These are phyloP conservation scores for Hemicentrotus pulcherrimus DNA, from an alignment of 35 echinoderm and acorn worm species.

Conservation along the genomic window DNA sequence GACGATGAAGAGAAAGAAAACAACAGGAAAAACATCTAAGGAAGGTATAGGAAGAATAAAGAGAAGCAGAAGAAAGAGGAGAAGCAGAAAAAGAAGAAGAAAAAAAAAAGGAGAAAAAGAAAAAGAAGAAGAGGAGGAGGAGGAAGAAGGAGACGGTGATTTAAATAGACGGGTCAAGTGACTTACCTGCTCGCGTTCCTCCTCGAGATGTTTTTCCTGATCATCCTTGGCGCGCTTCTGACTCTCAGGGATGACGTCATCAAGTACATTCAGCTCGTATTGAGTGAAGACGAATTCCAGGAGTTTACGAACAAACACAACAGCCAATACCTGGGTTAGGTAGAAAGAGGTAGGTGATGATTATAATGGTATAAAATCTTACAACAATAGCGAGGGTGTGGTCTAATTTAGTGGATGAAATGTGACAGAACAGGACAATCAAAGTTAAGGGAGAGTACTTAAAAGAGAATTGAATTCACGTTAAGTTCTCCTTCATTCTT, in stretches of 20 bases:
- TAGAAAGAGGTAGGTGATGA: not conserved
- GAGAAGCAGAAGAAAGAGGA: no score
- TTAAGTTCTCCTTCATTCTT: no score
- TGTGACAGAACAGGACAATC: no score
- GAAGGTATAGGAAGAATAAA: no score
- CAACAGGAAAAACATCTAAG: no score
- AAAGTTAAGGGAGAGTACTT: no score
- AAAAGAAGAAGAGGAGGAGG: not conserved
- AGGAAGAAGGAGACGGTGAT: not conserved
- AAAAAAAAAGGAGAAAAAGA: not conserved
- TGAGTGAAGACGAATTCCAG: slow-evolving; percentile 84
- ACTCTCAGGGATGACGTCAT: slow-evolving; percentile 90
- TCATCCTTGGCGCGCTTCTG: slow-evolving; percentile 75
- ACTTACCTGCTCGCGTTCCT: slow-evolving; percentile 75
- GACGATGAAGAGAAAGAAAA: no score
- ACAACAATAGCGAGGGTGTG: no score
- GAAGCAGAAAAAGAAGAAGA: no score
- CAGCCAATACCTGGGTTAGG: slow-evolving; percentile 69
- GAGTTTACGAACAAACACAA: slow-evolving; percentile 84
- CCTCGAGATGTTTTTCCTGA: slow-evolving; percentile 61
- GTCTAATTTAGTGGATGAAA: no score
- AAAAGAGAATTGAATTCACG: no score
- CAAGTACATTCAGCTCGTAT: slow-evolving; percentile 71
- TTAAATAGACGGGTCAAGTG: not conserved
- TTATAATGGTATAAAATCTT: not conserved